Percentiles rank a stretch among this genome's conserved stretches.
phyloP scores from a whole-genome alignment of 2,888 invertebrate genomes.

The Xylota segnis region DNA sequence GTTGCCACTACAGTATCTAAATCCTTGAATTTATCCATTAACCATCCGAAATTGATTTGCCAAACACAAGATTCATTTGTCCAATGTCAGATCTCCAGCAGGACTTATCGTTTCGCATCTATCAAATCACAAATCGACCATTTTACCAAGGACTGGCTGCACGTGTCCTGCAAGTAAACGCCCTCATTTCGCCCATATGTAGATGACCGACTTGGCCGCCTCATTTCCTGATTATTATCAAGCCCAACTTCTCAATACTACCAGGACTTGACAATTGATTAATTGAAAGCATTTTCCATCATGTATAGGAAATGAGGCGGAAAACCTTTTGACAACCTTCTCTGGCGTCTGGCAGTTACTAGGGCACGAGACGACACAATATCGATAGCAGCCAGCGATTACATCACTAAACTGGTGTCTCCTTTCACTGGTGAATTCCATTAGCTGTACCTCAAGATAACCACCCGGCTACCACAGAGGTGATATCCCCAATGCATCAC shows the following conservation, averaged over 20 bases:
- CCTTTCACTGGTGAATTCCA: conserved; percentile 37
- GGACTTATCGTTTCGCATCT: conserved; percentile 26
- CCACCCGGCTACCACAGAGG: conserved; percentile 24
- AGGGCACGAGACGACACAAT: background rate
- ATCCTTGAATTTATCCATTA: background rate
- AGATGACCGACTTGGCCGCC: conserved; percentile 43
- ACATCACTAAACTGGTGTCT: conserved; percentile 46
- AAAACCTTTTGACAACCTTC: conserved; percentile 56
- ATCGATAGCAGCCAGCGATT: conserved; percentile 33
- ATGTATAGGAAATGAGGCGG: conserved; percentile 67
- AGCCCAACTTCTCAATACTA: conserved; percentile 38
- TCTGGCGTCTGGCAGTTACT: conserved; percentile 6
- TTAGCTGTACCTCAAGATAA: conserved; percentile 60
- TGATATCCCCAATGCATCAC: conserved; percentile 55
- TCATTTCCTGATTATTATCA: conserved; percentile 70
- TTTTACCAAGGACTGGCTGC: conserved; percentile 4
- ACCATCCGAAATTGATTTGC: conserved; percentile 22
- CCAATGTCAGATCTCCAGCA: conserved; percentile 20
- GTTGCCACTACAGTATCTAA: background rate
- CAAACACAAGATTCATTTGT: conserved; percentile 19
- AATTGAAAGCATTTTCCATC: conserved; percentile 71
- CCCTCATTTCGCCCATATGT: conserved; percentile 42
- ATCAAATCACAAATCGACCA: conserved; percentile 46
- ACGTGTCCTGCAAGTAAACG: conserved; percentile 33
- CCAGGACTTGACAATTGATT: conserved; percentile 71